These are phyloP conservation scores for Amblyopsis rosae DNA, from an alignment of 2,113 vertebrate genomes.

Conservation along the genomic window DNA sequence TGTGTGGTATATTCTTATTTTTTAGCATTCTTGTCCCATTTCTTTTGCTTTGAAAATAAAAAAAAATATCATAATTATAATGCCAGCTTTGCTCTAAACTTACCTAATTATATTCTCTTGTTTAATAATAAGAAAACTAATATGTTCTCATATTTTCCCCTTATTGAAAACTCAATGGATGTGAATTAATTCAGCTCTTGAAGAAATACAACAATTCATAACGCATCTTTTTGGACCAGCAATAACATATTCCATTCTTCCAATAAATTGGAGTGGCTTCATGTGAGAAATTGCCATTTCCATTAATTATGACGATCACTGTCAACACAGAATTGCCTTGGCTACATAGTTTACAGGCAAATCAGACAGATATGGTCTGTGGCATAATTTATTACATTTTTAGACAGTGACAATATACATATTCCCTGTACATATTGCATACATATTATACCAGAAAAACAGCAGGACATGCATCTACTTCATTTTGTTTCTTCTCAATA, in stretches of 20 bases:
- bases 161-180: constrained; percentile 16
- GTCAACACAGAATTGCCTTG: background rate
- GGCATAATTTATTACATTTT: too few relatives aligned
- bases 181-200: background rate
- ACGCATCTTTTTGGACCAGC: background rate
- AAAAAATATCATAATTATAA: background rate
- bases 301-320: background rate
- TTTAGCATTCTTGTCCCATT: background rate
- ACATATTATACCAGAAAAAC: background rate
- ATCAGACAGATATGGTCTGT: too few relatives aligned
- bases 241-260: background rate
- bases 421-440: background rate
- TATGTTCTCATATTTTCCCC: constrained; percentile 2
- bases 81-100: background rate
- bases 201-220: background rate
- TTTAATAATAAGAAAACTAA: constrained; percentile 1
- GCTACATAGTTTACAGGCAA: background rate
- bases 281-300: background rate
- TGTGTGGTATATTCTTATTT: background rate
- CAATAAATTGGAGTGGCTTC: background rate
- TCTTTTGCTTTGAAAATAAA: background rate
- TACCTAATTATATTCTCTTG: constrained; percentile 14
- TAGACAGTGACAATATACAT: background rate
- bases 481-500: background rate
- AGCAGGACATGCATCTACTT: background rate